Conservation (phyloP, 2,888 invertebrate genomes). For the Oithona nana region DNA sequence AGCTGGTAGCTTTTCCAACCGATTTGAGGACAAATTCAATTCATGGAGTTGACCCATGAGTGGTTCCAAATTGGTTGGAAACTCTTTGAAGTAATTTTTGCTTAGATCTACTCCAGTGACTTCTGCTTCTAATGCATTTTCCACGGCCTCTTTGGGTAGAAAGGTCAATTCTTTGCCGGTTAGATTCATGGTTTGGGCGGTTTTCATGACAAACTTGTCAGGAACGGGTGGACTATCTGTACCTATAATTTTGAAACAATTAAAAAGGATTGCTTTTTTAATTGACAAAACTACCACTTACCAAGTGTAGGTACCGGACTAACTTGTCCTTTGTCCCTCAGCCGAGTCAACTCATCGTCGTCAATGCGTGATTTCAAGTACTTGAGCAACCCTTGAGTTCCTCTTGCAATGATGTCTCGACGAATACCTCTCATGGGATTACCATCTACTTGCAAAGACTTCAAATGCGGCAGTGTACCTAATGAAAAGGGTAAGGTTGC, state of each 20-base stretch:
- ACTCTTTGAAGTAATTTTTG: slow-evolving; percentile 47
- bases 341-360: slow-evolving; percentile 24
- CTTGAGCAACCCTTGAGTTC: slow-evolving; percentile 58
- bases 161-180: slow-evolving; percentile 40
- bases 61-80: slow-evolving; percentile 37
- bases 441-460: slow-evolving; percentile 62
- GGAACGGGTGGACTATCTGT: slow-evolving; percentile 12
- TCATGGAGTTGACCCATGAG: slow-evolving; percentile 27
- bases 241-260: no score
- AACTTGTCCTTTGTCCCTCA: neutral
- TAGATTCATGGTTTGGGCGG: slow-evolving; percentile 38
- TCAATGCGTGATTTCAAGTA: slow-evolving; percentile 32
- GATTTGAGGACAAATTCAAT: slow-evolving; percentile 47
- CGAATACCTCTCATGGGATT: slow-evolving; percentile 63
- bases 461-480: slow-evolving; percentile 50
- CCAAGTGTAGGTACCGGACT: neutral
- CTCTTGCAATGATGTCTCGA: slow-evolving; percentile 60
- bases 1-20: slow-evolving; percentile 40
- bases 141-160: slow-evolving; percentile 51
- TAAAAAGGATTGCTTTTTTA: no score
- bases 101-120: slow-evolving; percentile 59
- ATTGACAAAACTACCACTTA: no score
- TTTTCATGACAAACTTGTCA: slow-evolving; percentile 32
- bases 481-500: slow-evolving; percentile 46
- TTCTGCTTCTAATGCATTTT: slow-evolving; percentile 46